Evolutionary conservation across 2,888 invertebrate species (phyloP), one percentile per base, ranked within the genome.

Genomic region (Ophioninae sp.): DNA sequence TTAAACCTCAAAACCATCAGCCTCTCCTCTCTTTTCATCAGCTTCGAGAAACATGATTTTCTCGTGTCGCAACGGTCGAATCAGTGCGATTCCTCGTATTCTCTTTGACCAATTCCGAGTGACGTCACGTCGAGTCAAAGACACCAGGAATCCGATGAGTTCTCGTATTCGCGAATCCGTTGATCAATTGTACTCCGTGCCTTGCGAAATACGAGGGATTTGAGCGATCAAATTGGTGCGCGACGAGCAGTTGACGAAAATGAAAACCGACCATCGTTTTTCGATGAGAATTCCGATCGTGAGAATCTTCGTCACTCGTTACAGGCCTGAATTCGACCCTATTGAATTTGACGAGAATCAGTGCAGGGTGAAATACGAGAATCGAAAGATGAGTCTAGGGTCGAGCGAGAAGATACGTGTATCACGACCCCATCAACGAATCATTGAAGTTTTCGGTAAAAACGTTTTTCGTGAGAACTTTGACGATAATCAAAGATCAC

Each of bases 1-100:
- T 92, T 91, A 91, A 88, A 74, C 74, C 23, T 41, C 6, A 56
- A 37, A 58, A 51, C 9, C 13, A 23, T 44, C 6, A 17, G 6
- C 58, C 37, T 30, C 9, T 81, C 22, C 22, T 9, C 68, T 17
- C 20, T 69, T 22, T 63, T 22, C 30, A 51, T 30, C n/a, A 30
- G 9, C 10, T 6, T n/a, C 58, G 59, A 23, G 37, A 63, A 37
- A 39, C 13, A 17, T 59, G 7, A 17, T 6, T 72, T 51, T 41
- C 13, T 73, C 72, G 20, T 63, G 73, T 44, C n/a, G 3, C 6
- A 51, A 17, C 51, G n/a, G 44, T 63, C 51, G 63, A 74, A 51
- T n/a, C 17, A 9, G 39, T 59, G 39, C 39, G 59, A 72, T 39
- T 39, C 59, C 17, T 63, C 9, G 20, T 30, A 23, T 63, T 63